phyloP scores from a whole-genome alignment of 2,113 vertebrate genomes.

The Campylorhamphus procurvoides region DNA sequence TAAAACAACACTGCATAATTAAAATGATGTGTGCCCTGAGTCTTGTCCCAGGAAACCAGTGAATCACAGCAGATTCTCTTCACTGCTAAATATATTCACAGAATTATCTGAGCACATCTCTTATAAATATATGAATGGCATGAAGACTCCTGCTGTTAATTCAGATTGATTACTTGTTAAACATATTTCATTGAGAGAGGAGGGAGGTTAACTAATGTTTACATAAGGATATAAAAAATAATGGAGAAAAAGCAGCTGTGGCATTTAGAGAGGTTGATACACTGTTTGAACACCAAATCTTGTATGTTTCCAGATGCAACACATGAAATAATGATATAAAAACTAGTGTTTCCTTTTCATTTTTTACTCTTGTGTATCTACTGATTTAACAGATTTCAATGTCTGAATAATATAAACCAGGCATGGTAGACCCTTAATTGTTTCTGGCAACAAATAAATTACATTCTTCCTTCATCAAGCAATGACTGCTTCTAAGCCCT shows the following conservation, averaged over 20 bases:
- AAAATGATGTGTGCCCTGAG: background rate
- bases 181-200: conserved; percentile 19
- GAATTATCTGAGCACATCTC: background rate
- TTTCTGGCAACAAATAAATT: background rate
- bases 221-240: background rate
- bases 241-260: background rate
- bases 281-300: background rate
- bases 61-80: background rate
- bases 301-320: background rate
- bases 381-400: background rate
- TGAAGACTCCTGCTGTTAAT: conserved; percentile 24
- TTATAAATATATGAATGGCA: background rate
- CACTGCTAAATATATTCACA: background rate
- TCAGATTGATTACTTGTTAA: conserved; percentile 30
- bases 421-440: background rate
- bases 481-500: background rate
- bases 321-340: background rate
- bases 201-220: background rate
- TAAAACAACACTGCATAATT: conserved; percentile 19
- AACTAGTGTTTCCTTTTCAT: background rate
- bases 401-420: background rate
- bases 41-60: background rate
- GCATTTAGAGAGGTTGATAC: background rate
- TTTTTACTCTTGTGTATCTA: background rate
- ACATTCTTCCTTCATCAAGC: background rate